Base-by-base conservation (phyloP, 2,113 vertebrate genomes). In the Pseudopipra pipra region DNA sequence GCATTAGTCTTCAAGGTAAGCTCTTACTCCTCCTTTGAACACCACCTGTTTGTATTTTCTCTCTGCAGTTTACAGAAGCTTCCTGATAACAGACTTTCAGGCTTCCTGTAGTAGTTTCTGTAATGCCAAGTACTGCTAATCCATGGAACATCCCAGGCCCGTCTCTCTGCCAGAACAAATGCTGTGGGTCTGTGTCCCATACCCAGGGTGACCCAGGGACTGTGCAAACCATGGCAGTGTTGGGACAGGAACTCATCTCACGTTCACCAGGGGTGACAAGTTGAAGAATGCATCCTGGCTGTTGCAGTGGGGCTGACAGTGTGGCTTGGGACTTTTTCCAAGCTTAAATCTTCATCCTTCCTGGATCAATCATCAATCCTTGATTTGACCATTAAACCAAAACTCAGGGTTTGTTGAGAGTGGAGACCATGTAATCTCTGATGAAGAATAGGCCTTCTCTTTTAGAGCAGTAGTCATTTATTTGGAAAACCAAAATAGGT, bases 111-210 rank as follows among this genome's bases (percentile, higher is more conserved):
- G 19, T 3, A 5, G 55, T 37, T 80, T 68, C 41, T 86, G 55
- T 49, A n/a, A n/a, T 14, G 27, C 39, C 51, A 14, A 43, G 13
- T 73, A 1, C 18, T 59, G 1, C 58, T 55, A 0, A 4, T 49
- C 65, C 66, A 24, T 28, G 70, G 61, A 12, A 13, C 9, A 3
- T 33, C 62, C 7, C 5, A 25, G 49, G 11, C n/a, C 68, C 21
- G 5, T 72, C 41, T 91, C 39, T 93, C 18, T 75, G 56, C 18
- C 10, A 33, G 19, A 28, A 4, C 11, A 8, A 22, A 6, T 55
- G 39, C 25, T 54, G 0, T n/a, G 41, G 24, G 11, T 63, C 41
- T 66, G 21, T 61, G 8, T 51, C 58, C 8, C 10, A 5, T 54
- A 27, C 19, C 17, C 7, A 1, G 37, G n/a, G 49, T 24, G 55